These are phyloP conservation scores for Hippocampus barbouri DNA, from an alignment of 2,113 vertebrate species.

Conservation along the genomic window DNA sequence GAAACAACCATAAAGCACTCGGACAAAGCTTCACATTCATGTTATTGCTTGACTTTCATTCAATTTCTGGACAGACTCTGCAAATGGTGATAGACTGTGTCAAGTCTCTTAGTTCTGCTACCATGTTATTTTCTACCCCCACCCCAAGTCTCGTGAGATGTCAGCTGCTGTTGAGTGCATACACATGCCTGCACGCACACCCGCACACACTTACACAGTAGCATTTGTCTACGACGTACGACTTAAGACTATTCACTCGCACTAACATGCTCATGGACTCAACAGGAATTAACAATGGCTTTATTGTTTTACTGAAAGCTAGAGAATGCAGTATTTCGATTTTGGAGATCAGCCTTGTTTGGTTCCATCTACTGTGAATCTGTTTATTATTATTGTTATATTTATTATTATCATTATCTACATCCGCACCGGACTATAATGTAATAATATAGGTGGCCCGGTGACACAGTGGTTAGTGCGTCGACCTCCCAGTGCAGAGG, in stretches of 20 bases:
- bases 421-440: background rate
- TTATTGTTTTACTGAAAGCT: slow-evolving; percentile 43
- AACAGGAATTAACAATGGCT: slow-evolving; percentile 27
- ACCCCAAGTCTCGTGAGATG: slow-evolving; percentile 49
- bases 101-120: background rate
- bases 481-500: too few species aligned
- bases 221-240: background rate
- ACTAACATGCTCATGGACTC: background rate
- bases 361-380: background rate
- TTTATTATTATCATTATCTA: background rate
- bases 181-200: background rate
- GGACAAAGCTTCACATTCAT: background rate
- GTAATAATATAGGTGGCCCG: too few species aligned
- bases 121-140: slow-evolving; percentile 12
- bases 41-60: background rate
- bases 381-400: background rate
- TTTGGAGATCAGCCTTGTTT: background rate
- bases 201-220: slow-evolving; percentile 14
- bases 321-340: background rate
- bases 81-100: background rate
- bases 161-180: slow-evolving; percentile 47
- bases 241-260: slow-evolving; percentile 1
- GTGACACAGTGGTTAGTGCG: too few species aligned
- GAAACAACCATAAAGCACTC: background rate
- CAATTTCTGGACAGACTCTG: background rate